Conservation (phyloP, 2,888 invertebrate species). For the Laothoe populi region DNA sequence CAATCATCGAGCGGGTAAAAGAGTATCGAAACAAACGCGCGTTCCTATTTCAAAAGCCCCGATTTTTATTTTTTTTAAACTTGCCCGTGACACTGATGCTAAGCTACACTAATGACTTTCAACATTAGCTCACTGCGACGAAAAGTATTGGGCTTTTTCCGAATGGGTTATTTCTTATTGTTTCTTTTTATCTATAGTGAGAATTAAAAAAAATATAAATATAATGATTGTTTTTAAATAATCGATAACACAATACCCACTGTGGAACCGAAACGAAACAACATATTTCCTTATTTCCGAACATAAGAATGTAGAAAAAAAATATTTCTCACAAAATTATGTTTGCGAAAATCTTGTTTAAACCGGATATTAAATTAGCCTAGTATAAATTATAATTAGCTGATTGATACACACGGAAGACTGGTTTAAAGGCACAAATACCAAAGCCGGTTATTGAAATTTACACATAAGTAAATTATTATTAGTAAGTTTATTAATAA, state of each 20-base stretch:
- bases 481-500: constrained; percentile 28
- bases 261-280: too few relatives aligned
- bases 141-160: constrained; percentile 66
- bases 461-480: constrained; percentile 26
- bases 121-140: constrained; percentile 75
- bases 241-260: too few relatives aligned
- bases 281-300: neutral
- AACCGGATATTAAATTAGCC: neutral
- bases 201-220: neutral
- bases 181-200: constrained; percentile 37
- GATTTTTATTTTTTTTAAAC: constrained; percentile 66
- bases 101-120: constrained; percentile 80
- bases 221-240: neutral
- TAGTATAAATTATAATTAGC: neutral
- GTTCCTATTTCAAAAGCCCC: constrained; percentile 75
- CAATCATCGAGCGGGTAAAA: constrained; percentile 62
- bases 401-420: neutral
- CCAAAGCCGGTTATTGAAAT: constrained; percentile 25
- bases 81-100: constrained; percentile 81
- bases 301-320: neutral
- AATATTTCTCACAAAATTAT: neutral
- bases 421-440: neutral
- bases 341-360: neutral
- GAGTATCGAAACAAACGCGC: constrained; percentile 63
- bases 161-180: constrained; percentile 63